Conservation (phyloP, 2,888 invertebrate species). For the Argyresthia goedartella region DNA sequence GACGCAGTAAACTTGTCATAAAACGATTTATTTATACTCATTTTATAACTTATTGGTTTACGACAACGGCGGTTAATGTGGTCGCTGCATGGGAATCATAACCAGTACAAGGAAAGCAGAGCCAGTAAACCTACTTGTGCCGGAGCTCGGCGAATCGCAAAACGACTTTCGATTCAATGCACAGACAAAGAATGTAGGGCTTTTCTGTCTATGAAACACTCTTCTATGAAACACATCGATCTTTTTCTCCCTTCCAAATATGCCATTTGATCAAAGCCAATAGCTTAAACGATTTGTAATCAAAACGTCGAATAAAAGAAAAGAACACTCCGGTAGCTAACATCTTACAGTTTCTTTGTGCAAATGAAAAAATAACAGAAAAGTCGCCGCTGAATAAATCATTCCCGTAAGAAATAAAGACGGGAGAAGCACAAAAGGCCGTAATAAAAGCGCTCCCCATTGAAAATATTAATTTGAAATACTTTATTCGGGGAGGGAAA, state of each 20-base stretch:
- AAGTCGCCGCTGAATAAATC: constrained; percentile 22
- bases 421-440: constrained; percentile 24
- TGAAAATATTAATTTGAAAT: constrained; percentile 50
- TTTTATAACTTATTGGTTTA: constrained; percentile 54
- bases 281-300: constrained; percentile 3
- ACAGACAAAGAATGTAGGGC: no score
- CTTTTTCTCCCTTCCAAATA: background rate
- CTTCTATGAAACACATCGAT: background rate
- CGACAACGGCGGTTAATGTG: constrained; percentile 44
- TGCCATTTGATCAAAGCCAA: constrained; percentile 1
- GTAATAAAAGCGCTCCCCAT: constrained; percentile 38
- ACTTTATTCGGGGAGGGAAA: constrained; percentile 37
- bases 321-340: background rate
- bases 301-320: constrained; percentile 1
- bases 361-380: constrained; percentile 14
- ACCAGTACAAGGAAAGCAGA: constrained; percentile 14
- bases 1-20: constrained; percentile 46
- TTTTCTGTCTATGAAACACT: background rate
- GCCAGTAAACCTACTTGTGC: constrained; percentile 7
- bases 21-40: constrained; percentile 52
- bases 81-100: constrained; percentile 34
- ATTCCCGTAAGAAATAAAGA: constrained; percentile 22
- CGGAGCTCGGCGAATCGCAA: background rate
- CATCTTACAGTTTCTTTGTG: constrained; percentile 5
- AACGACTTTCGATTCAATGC: background rate